Evolutionary conservation across 2,888 invertebrate genomes (phyloP).

Genomic region (Drosophila affinis): DNA sequence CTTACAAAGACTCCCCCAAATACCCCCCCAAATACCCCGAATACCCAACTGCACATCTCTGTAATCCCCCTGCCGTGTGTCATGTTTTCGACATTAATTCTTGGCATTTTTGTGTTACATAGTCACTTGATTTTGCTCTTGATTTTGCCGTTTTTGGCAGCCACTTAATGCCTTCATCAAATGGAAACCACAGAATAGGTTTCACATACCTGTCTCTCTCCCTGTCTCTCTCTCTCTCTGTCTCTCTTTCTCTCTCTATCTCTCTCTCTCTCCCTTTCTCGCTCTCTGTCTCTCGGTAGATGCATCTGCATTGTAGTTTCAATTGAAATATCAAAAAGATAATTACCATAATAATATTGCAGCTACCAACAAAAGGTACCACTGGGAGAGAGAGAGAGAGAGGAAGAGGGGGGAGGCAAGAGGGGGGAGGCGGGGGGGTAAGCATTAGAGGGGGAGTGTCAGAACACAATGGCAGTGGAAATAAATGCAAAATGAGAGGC

Average conservation of each 20-base stretch:
- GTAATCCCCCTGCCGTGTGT: neutral
- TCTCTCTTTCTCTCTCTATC: slow-evolving; percentile 1
- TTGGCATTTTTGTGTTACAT: neutral
- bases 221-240: neutral
- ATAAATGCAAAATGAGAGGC: slow-evolving; percentile 67
- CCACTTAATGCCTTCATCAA: slow-evolving; percentile 1
- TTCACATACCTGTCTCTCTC: neutral
- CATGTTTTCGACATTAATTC: neutral
- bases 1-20: neutral
- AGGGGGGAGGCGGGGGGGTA: too few species aligned
- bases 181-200: neutral
- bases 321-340: slow-evolving; percentile 72
- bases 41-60: too few species aligned
- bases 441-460: too few species aligned
- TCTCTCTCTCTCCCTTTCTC: too few species aligned
- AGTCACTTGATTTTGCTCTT: neutral
- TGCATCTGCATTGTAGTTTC: slow-evolving; percentile 40
- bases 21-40: neutral
- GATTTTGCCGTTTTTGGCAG: neutral
- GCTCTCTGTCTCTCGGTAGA: neutral
- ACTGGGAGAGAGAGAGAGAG: neutral
- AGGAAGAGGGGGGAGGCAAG: neutral
- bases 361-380: slow-evolving; percentile 15
- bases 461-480: slow-evolving; percentile 36
- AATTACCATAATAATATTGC: slow-evolving; percentile 70